phyloP scores from a whole-genome alignment of 2,888 invertebrate genomes.

The Ptychoptera albimana region DNA sequence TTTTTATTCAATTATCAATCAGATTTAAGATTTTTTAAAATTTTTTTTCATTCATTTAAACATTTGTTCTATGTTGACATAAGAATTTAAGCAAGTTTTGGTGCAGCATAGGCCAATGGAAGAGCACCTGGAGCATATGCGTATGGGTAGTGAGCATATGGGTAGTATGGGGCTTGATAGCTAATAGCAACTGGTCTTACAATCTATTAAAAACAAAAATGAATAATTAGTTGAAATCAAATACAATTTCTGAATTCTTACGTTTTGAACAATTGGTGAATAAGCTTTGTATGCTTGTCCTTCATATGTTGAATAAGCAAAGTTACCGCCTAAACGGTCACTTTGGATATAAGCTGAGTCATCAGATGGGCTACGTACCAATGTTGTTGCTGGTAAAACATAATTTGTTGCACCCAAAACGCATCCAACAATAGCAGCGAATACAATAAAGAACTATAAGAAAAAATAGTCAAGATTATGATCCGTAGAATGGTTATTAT shows the following conservation, averaged over 20 bases:
- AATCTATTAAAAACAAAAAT: too few relatives aligned
- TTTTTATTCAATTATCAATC: not conserved
- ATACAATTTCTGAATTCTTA: too few relatives aligned
- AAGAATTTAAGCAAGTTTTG: not conserved
- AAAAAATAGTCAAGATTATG: not conserved
- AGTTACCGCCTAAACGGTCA: conserved; percentile 33
- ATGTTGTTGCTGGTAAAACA: not conserved
- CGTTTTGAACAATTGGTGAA: conserved; percentile 23
- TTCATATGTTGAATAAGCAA: conserved; percentile 33
- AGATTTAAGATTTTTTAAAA: not conserved
- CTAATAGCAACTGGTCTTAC: not conserved
- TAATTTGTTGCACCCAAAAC: conserved; percentile 1
- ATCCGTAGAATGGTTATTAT: not conserved
- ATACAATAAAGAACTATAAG: not conserved
- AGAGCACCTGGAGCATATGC: not conserved
- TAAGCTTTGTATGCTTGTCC: conserved; percentile 30
- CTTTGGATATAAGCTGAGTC: conserved; percentile 33
- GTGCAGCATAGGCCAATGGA: conserved; percentile 3
- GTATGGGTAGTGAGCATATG: not conserved
- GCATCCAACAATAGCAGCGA: not conserved
- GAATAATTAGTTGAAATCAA: too few relatives aligned
- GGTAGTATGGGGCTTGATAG: not conserved
- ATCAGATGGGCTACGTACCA: conserved; percentile 24
- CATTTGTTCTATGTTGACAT: too few relatives aligned
- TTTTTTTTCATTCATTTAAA: not conserved